A percentile compares a stretch with the other conserved stretches of the same genome.
These are phyloP conservation scores for Leguminivora glycinivorella DNA, from an alignment of 1,140 invertebrate genomes.

Conservation along the genomic window DNA sequence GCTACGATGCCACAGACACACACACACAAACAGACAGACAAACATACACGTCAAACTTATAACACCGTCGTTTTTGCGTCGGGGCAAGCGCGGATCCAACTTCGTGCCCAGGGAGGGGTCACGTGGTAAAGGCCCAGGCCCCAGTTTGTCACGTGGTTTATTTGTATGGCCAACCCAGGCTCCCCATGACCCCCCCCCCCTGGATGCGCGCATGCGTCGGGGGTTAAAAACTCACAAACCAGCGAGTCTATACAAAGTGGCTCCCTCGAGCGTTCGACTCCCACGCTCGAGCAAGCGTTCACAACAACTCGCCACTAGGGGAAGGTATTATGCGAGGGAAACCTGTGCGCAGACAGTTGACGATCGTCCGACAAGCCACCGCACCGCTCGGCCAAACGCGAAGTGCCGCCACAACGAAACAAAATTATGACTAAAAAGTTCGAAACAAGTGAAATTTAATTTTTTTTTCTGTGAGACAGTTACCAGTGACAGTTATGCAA, in stretches of 20 bases:
- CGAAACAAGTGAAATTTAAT: constrained; percentile 6
- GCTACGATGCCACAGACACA: too few species aligned
- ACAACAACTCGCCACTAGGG: constrained; percentile 32
- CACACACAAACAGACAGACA: too few species aligned
- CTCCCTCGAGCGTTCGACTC: neutral
- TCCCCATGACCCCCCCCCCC: too few species aligned
- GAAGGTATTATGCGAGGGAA: constrained; percentile 56
- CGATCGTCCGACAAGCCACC: constrained; percentile 35
- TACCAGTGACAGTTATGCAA: constrained; percentile 29
- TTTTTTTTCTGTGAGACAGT: neutral
- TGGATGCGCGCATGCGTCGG: too few species aligned
- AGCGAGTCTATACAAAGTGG: neutral
- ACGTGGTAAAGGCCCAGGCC: too few species aligned
- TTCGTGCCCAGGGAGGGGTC: too few species aligned
- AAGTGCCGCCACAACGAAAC: neutral
- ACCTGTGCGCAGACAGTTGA: constrained; percentile 48
- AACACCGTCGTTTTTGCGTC: too few species aligned
- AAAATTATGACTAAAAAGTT: constrained; percentile 25
- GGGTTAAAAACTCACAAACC: too few species aligned
- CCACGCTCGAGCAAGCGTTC: neutral
- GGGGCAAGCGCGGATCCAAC: too few species aligned
- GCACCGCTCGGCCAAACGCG: constrained; percentile 32
- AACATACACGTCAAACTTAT: too few species aligned
- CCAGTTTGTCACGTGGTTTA: too few species aligned
- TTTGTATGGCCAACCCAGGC: too few species aligned